Base-by-base conservation (phyloP, 2,113 vertebrate genomes). In the Toxostoma redivivum region DNA sequence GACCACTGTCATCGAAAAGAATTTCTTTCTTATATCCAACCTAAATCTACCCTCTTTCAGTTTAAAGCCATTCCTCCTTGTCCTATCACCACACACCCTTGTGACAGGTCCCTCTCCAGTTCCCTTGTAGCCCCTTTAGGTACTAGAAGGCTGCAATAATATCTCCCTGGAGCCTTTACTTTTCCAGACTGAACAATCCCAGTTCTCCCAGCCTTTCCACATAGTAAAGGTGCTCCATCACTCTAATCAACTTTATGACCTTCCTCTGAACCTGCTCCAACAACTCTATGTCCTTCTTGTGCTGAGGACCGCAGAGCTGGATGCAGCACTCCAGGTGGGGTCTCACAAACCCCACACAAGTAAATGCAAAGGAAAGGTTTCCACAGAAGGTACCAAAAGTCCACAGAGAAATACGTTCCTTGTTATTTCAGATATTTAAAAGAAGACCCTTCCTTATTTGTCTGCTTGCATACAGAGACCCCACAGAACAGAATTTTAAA, bases 1-100 rank as follows among this genome's bases (percentile, higher is more conserved):
- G 40, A 69, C 9, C 16, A 60, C 11, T 18, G 20, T 2, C 17
- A 61, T 18, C 0, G 0, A 15, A 35, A 76, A 61, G 20, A 47
- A 40, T 67, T 67, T 53, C 38, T 30, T 74, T 53, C 13, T 40
- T 30, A 53, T 40, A n/a, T 30, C 47, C 30, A 53, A 74, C 4
- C 20, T 67, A 35, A 47, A 60, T 45, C 16, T 53, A 25, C 3
- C 21, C 4, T 80, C 51, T 65, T 57, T 35, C 20, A 60, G 28
- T 45, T 81, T 74, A 23, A 60, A 81, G 53, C 20, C 38, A 51
- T 67, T 53, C 6, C 9, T 6, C 28, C 33, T 51, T 53, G 13
- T 67, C 30, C 47, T 67, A 11, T 40, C n/a, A 53, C 20, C 40
- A 35, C 40, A 54, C 6, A 27, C 21, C 9, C n/a, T 17, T n/a